Evolutionary conservation across 2,888 invertebrate species (phyloP).

Genomic region (Parnassius glacialis): DNA sequence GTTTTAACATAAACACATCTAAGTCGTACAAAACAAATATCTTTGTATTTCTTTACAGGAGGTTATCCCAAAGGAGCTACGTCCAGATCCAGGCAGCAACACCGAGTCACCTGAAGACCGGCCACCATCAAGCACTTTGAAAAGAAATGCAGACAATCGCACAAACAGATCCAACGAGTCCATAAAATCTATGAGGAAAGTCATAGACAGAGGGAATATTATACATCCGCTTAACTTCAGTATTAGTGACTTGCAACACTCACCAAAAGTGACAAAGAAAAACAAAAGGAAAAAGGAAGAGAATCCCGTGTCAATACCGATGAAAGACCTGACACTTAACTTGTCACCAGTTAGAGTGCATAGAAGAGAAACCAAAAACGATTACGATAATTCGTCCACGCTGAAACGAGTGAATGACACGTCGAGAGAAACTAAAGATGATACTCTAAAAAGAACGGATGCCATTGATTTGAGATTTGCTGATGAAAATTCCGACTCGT

Average conservation of each 20-base stretch:
- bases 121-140: constrained; percentile 68
- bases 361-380: constrained; percentile 52
- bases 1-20: no score
- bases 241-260: constrained; percentile 68
- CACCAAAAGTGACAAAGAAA: constrained; percentile 59
- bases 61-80: constrained; percentile 71
- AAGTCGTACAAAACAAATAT: no score
- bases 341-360: constrained; percentile 66
- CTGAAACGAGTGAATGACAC: constrained; percentile 83
- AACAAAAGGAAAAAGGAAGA: constrained; percentile 60
- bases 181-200: constrained; percentile 58
- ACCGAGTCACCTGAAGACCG: constrained; percentile 84
- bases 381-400: constrained; percentile 59
- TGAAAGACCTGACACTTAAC: constrained; percentile 66
- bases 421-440: constrained; percentile 82
- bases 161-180: constrained; percentile 62
- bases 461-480: constrained; percentile 86
- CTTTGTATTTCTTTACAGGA: constrained; percentile 53
- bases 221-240: constrained; percentile 77
- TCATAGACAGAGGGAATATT: constrained; percentile 63
- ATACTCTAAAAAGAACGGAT: constrained; percentile 78
- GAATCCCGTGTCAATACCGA: constrained; percentile 56
- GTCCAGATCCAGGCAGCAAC: constrained; percentile 83
- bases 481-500: constrained; percentile 84
- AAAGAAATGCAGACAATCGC: constrained; percentile 53